Evolutionary conservation across 2,113 vertebrate species (phyloP).

Genomic region (Pachycephala philippinensis): DNA sequence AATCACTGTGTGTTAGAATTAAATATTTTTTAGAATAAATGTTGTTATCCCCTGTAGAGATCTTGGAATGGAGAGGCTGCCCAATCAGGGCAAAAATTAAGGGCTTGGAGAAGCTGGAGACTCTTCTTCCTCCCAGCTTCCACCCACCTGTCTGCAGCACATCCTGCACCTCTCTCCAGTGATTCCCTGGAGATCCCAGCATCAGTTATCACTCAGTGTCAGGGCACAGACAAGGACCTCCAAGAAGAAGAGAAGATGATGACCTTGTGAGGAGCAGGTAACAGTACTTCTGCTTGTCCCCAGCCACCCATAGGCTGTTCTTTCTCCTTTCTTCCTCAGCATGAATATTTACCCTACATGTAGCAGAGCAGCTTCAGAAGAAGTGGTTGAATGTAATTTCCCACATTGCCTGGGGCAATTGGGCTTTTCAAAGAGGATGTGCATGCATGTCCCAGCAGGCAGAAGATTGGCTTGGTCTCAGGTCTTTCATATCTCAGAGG

Average conservation of each 20-base stretch:
- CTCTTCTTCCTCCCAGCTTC: neutral
- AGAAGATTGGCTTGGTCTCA: neutral
- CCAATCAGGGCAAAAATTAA: neutral
- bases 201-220: neutral
- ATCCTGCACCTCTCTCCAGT: fast-evolving
- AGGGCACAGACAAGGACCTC: neutral
- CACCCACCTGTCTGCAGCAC: neutral
- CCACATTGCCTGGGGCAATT: fast-evolving
- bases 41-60: neutral
- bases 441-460: neutral
- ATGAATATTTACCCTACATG: neutral
- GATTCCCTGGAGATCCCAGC: neutral
- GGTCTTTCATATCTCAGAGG: neutral
- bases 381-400: neutral
- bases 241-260: neutral
- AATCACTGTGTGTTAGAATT: neutral
- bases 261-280: neutral
- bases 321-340: neutral
- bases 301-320: neutral
- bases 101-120: neutral
- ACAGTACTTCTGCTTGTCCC: neutral
- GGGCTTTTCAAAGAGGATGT: neutral
- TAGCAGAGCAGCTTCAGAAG: neutral
- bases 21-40: neutral
- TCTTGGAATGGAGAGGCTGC: neutral